A percentile compares a stretch with the other conserved stretches of the same genome.
phyloP scores from a whole-genome alignment of 2,113 vertebrate species.

The Gobius niger region DNA sequence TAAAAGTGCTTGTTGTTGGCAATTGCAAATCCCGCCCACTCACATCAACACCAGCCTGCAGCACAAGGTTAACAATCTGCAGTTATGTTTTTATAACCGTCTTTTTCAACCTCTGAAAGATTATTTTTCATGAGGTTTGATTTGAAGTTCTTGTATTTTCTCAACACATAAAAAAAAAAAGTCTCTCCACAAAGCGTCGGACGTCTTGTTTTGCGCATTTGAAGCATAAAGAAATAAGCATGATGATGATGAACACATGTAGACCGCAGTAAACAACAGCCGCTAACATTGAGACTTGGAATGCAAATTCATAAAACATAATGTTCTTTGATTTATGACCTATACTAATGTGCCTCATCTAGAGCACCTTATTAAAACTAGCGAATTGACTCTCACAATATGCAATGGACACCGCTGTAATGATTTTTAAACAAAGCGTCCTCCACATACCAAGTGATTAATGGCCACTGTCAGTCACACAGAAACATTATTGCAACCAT shows the following conservation, averaged over 20 bases:
- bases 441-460: constrained; percentile 62
- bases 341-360: constrained; percentile 22
- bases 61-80: too few species aligned
- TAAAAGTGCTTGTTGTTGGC: too few species aligned
- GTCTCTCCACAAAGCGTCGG: background rate
- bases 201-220: background rate
- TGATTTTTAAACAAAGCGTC: constrained; percentile 59
- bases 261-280: background rate
- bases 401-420: constrained; percentile 48
- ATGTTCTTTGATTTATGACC: constrained; percentile 46
- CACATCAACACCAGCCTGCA: too few species aligned
- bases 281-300: background rate
- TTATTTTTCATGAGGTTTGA: background rate
- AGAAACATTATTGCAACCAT: constrained; percentile 60
- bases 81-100: too few species aligned
- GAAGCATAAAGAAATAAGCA: background rate
- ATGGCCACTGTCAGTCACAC: constrained; percentile 60
- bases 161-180: background rate
- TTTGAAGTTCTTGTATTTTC: background rate
- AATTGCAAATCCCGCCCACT: too few species aligned
- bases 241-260: background rate
- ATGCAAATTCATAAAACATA: constrained; percentile 21
- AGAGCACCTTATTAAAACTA: constrained; percentile 45
- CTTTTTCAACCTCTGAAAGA: too few species aligned
- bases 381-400: constrained; percentile 42